Conservation (phyloP, 2,797 vertebrate species). For the Falco berigora region DNA sequence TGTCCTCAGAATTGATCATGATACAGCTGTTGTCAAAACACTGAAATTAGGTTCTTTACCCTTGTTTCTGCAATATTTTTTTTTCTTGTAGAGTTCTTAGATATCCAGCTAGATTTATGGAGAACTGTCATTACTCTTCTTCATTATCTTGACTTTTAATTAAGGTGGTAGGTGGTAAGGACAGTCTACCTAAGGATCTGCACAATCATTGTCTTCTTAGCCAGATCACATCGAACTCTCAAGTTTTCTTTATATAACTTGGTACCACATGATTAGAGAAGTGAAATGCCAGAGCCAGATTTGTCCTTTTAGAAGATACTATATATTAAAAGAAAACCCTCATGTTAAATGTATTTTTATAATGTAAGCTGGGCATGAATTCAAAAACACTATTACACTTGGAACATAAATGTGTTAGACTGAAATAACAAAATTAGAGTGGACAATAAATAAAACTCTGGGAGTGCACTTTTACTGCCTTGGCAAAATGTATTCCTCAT, state of each 20-base stretch:
- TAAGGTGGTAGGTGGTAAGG: not conserved
- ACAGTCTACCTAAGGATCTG: not conserved
- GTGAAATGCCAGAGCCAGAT: not conserved
- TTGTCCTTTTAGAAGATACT: not conserved
- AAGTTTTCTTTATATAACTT: not conserved
- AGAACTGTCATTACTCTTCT: not conserved
- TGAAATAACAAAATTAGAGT: conserved; percentile 37
- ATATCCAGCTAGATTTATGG: not conserved
- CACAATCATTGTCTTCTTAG: not conserved
- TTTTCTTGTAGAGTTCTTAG: not conserved
- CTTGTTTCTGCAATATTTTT: not conserved
- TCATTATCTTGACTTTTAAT: not conserved
- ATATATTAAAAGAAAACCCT: not conserved
- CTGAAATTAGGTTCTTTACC: not conserved
- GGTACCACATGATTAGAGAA: not conserved
- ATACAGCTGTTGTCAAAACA: not conserved
- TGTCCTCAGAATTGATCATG: not conserved
- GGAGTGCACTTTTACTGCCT: not conserved
- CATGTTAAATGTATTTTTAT: not conserved
- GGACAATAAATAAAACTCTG: conserved; percentile 7
- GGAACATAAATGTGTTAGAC: not conserved
- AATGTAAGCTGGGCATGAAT: conserved; percentile 20
- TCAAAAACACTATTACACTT: not conserved
- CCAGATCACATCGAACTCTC: not conserved
- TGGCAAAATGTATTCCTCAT: not conserved